A percentile compares a stretch with the other conserved stretches of the same genome.
Conservation (phyloP, 2,113 vertebrate species). For the Pygoscelis antarcticus region DNA sequence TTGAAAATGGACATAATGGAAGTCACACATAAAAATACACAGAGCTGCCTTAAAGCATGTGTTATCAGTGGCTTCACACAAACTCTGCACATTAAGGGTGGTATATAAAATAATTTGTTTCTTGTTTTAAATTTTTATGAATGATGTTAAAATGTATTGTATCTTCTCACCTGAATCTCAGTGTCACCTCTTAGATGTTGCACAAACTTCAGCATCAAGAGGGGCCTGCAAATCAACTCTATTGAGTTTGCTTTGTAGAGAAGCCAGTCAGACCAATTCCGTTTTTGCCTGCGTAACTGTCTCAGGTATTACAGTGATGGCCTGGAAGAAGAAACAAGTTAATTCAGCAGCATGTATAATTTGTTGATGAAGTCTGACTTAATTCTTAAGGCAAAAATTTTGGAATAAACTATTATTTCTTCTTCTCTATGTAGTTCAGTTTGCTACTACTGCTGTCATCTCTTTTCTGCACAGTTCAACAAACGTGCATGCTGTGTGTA, state of each 20-base stretch:
- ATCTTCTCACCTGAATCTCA: background rate
- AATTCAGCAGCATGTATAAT: background rate
- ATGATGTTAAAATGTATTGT: background rate
- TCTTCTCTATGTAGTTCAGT: background rate
- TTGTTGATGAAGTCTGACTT: background rate
- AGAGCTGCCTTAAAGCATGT: background rate
- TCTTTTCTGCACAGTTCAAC: background rate
- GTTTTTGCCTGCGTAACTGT: background rate
- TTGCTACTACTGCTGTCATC: background rate
- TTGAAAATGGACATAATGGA: background rate
- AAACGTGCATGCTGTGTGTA: background rate
- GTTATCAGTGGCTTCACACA: background rate
- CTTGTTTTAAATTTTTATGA: background rate
- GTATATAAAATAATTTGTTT: background rate
- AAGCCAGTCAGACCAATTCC: background rate
- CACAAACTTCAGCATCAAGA: background rate
- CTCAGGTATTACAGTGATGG: background rate
- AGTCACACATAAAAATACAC: background rate
- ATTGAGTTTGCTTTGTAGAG: background rate
- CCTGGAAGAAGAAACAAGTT: background rate
- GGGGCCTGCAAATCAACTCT: background rate
- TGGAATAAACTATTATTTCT: background rate
- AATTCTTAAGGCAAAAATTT: background rate
- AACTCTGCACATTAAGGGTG: background rate
- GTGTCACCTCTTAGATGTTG: background rate